phyloP scores from a whole-genome alignment of 2,888 invertebrate species.

The Neoitamus cyanurus region DNA sequence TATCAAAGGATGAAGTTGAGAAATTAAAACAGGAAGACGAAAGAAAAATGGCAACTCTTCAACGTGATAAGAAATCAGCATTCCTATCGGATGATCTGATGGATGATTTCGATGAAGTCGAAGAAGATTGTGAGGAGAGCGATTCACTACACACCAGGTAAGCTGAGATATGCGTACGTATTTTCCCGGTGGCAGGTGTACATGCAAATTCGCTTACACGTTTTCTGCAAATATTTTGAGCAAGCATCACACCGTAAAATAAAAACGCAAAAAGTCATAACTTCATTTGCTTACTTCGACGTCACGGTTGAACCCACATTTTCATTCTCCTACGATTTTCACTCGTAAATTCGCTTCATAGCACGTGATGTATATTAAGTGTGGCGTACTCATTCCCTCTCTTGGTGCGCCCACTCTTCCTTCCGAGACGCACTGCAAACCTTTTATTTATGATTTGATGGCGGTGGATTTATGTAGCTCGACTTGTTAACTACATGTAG shows the following conservation, averaged over 20 bases:
- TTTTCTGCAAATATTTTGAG: constrained; percentile 36
- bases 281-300: constrained; percentile 36
- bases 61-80: constrained; percentile 66
- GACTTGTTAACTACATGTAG: constrained; percentile 31
- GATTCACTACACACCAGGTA: constrained; percentile 53
- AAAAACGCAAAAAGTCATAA: constrained; percentile 17
- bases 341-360: constrained; percentile 27
- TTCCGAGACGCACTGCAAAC: constrained; percentile 34
- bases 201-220: constrained; percentile 14
- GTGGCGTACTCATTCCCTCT: neutral
- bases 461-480: constrained; percentile 41
- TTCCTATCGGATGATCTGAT: constrained; percentile 62
- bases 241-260: constrained; percentile 17
- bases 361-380: constrained; percentile 2
- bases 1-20: constrained; percentile 93
- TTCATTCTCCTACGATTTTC: neutral
- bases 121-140: constrained; percentile 49
- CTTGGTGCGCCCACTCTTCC: neutral
- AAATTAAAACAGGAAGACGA: constrained; percentile 94
- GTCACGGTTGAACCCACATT: neutral
- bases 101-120: constrained; percentile 58
- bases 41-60: constrained; percentile 78
- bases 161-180: constrained; percentile 17
- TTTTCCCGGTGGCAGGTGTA: neutral
- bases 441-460: constrained; percentile 43